Evolutionary conservation across 2,113 vertebrate genomes (phyloP), one percentile per base, ranked within the genome.

Genomic region (Haemorhous mexicanus): DNA sequence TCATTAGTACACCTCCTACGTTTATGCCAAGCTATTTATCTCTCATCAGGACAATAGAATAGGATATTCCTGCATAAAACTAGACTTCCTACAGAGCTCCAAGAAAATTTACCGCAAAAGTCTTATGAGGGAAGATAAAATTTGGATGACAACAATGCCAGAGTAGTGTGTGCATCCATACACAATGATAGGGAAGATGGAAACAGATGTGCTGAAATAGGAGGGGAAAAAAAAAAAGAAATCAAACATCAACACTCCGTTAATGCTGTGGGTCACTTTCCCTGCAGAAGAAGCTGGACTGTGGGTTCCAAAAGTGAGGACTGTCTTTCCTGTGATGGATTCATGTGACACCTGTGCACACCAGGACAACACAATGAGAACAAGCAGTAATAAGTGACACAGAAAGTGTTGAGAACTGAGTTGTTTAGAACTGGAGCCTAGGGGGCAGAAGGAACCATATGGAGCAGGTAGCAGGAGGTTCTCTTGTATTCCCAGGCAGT

Each of bases 161-260:
- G 33, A 94, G 35, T 16, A 62, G 32, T 18, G 7, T 58, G 32
- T 22, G 19, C 43, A 70, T 61, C 58, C 59, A 68, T 28, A 43
- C 20, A 64, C 11, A 68, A 6, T 11, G 32, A 53, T 7, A 56
- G 8, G 13, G 17, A 72, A 55, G 35, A 83, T 5, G 5, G 28
- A 87, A 87, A 79, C 2, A 83, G 21, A 83, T 2, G 7, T 24
- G 20, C n/a, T 68, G 30, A 55, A 81, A 83, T 11, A 53, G 5
- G 1, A 4, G 10, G 10, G 1, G 0, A 10, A 58, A 56, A 9
- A 58, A 56, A 20, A 8, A 1, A 6, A 9, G 1, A 59, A 5
- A 4, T 8, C 23, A 52, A 63, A 83, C 5, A 62, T 46, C 49
- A 75, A 61, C 12, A 4, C 4, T 76, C 21, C 73, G 13, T 43